Conservation (phyloP, 2,888 invertebrate genomes). For the Didymodactylos carnosus region DNA sequence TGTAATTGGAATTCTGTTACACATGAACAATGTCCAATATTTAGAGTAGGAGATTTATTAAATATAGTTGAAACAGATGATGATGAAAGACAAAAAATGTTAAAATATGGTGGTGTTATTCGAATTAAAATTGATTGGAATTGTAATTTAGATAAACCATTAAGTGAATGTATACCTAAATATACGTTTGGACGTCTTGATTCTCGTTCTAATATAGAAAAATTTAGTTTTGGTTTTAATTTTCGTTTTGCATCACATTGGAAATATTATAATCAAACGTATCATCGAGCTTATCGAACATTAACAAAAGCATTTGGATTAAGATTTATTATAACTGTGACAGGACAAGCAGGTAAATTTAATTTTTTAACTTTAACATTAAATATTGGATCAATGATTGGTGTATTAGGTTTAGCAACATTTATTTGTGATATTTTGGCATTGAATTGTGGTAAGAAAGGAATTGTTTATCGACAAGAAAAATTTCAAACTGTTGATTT, state of each 20-base stretch:
- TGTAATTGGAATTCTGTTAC: conserved; percentile 20
- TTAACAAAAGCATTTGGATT: conserved; percentile 37
- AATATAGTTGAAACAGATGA: conserved; percentile 18
- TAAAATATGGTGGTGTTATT: conserved; percentile 33
- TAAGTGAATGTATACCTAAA: conserved; percentile 33
- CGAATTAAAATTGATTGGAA: conserved; percentile 36
- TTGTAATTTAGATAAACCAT: conserved; percentile 36
- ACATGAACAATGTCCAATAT: conserved; percentile 35
- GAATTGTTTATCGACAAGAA: not conserved
- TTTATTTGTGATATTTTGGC: conserved; percentile 35
- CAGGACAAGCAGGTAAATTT: conserved; percentile 38
- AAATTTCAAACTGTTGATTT: not conserved
- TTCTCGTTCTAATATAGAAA: conserved; percentile 1
- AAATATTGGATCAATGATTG: conserved; percentile 39
- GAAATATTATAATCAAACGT: conserved; percentile 19
- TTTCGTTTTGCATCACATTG: conserved; percentile 16
- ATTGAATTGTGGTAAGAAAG: not conserved
- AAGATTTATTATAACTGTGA: conserved; percentile 36
- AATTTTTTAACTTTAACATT: conserved; percentile 34
- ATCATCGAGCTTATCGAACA: conserved; percentile 25
- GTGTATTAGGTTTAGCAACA: conserved; percentile 35
- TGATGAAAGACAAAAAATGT: conserved; percentile 1
- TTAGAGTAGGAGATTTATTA: conserved; percentile 33
- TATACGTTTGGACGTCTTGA: conserved; percentile 37
- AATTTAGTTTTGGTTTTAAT: conserved; percentile 7